Evolutionary conservation across 2,888 invertebrate species (phyloP).

Genomic region (Tachina lurida): DNA sequence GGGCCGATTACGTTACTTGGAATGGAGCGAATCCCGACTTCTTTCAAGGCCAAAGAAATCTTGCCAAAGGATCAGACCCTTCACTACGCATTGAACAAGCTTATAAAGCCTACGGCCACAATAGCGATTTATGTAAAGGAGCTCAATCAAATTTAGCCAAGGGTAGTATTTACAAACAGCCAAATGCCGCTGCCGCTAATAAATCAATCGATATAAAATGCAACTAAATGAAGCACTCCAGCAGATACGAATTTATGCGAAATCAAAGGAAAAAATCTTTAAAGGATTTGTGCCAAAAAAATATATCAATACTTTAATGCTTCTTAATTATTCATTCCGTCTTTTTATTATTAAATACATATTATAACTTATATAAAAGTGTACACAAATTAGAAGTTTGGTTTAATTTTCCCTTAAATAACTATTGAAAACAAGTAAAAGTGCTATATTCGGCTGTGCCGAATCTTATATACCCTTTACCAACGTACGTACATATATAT

Average conservation of each 20-base stretch:
- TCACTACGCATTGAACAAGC: conserved; percentile 82
- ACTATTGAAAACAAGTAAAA: too few species aligned
- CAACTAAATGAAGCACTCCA: conserved; percentile 75
- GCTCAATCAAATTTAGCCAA: conserved; percentile 89
- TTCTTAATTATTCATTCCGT: conserved; percentile 54
- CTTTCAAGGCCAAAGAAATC: conserved; percentile 83
- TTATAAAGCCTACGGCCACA: conserved; percentile 86
- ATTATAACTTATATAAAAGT: conserved; percentile 7
- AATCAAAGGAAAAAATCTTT: conserved; percentile 7
- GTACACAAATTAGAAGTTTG: neutral
- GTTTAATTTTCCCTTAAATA: neutral
- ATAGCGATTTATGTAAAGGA: conserved; percentile 88
- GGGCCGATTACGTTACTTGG: conserved; percentile 93
- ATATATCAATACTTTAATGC: conserved; percentile 38
- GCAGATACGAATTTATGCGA: conserved; percentile 29
- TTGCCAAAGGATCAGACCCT: conserved; percentile 85
- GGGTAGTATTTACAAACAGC: conserved; percentile 90
- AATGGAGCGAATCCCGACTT: conserved; percentile 89
- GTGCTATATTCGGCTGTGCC: too few species aligned
- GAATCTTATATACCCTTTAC: too few species aligned
- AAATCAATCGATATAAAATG: conserved; percentile 81
- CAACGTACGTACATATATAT: too few species aligned
- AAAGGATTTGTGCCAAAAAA: conserved; percentile 49
- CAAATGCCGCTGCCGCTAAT: conserved; percentile 81
- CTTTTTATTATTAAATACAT: conserved; percentile 45